Percentiles rank a stretch among this genome's conserved stretches.
phyloP scores from a whole-genome alignment of 2,113 vertebrate genomes.

The Columbina picui region DNA sequence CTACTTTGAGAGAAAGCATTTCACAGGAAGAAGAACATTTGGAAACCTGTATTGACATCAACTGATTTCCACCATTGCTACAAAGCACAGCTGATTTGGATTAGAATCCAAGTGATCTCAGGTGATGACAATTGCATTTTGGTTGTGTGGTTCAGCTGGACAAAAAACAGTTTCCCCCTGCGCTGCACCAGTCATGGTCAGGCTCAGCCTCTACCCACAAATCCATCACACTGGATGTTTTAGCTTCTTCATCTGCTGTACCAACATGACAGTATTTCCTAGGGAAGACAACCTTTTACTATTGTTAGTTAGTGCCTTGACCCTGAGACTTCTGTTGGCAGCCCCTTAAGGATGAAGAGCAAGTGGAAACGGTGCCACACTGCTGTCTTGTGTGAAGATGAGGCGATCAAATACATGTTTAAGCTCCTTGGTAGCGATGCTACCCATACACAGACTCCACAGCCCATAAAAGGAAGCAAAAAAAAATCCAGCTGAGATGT shows the following conservation, averaged over 20 bases:
- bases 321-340: not conserved
- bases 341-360: not conserved
- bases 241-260: not conserved
- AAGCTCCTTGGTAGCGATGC: not conserved
- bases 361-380: not conserved
- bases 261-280: not conserved
- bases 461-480: not conserved
- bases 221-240: not conserved
- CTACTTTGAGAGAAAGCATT: not conserved
- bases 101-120: not conserved
- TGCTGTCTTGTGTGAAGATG: not conserved
- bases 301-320: not conserved
- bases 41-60: not conserved
- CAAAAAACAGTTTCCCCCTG: not conserved
- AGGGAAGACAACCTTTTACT: not conserved
- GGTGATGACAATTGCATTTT: not conserved
- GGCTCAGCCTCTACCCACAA: not conserved
- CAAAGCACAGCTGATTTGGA: not conserved
- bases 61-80: not conserved
- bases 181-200: not conserved
- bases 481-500: not conserved
- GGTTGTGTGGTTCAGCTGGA: not conserved
- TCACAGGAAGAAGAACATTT: not conserved
- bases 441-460: not conserved
- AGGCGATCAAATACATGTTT: rapidly evolving